phyloP scores from a whole-genome alignment of 1,140 invertebrate species.

The Gerris buenoi region DNA sequence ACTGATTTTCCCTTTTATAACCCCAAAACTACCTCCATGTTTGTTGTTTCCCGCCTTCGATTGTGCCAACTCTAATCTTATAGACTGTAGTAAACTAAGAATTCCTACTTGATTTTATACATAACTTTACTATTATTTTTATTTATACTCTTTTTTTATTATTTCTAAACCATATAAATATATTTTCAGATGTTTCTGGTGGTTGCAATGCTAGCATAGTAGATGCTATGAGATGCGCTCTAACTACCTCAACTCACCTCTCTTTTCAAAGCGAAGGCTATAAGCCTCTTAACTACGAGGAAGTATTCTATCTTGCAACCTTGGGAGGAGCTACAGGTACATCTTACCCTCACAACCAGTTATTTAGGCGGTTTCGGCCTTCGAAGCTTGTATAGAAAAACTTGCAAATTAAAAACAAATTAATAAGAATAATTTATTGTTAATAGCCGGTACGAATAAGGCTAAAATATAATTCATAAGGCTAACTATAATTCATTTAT shows the following conservation, averaged over 20 bases:
- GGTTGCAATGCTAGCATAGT: slow-evolving; percentile 61
- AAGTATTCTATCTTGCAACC: slow-evolving; percentile 71
- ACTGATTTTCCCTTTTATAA: too few species aligned
- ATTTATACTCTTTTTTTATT: slow-evolving; percentile 8
- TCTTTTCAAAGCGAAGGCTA: slow-evolving; percentile 29
- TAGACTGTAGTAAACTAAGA: too few species aligned
- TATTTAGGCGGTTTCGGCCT: background rate
- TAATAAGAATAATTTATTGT: background rate
- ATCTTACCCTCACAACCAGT: background rate
- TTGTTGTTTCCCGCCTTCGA: too few species aligned
- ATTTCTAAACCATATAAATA: too few species aligned
- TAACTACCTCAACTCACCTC: slow-evolving; percentile 52
- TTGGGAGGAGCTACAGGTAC: slow-evolving; percentile 66
- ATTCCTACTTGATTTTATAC: background rate
- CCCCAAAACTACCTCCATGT: too few species aligned
- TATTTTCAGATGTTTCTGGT: slow-evolving; percentile 47
- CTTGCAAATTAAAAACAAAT: background rate
- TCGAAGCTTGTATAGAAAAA: background rate
- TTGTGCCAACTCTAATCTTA: too few species aligned
- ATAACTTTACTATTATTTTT: too few species aligned
- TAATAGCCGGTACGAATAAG: background rate
- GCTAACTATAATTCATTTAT: background rate
- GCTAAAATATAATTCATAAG: background rate
- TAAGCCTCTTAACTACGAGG: slow-evolving; percentile 47
- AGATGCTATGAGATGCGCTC: slow-evolving; percentile 51